Evolutionary conservation across 2,888 invertebrate genomes (phyloP), one percentile per base, ranked within the genome.

Genomic region (Drosophila nigricruria): DNA sequence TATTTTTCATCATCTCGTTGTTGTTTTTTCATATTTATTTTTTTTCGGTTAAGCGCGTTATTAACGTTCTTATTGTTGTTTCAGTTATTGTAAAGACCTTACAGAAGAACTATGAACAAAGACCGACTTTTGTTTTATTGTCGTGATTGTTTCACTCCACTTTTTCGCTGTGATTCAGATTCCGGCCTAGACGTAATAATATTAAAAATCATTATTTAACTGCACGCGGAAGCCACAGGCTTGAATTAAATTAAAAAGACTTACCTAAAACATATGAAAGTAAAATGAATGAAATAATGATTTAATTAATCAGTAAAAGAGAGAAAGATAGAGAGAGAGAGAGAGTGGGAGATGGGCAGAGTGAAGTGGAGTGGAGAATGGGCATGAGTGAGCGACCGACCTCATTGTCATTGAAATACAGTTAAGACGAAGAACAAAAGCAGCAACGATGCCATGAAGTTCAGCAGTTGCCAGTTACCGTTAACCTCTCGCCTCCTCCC

Each of bases 351-450:
- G 49, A 18, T 12, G 6, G 2, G 30, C 34, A 18, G 18, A n/a
- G 9, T 18, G n/a, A 5, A 18, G 30, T 27, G 27, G 18, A 57
- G 64, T 61, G 38, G 27, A 27, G 38, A 53, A 9, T 3, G 40
- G 12, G 16, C 53, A 73, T 65, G 70, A 62, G 63, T 68, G 49
- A 63, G 53, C 25, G 53, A 38, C 85, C 25, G 53, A 53, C 82
- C 86, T 79, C 88, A 82, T 85, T 85, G 88, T 79, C 81, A 86
- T 84, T 86, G 81, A 79, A 88, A 77, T 81, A 85, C 88, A 88
- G 88, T 85, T 83, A 85, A 65, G 70, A 49, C 61, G 30, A 53
- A 61, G 74, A 69, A 77, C 70, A 65, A 73, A 57, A 43, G 23
- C 57, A 54, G 42, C 47, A 54, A 38, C 47, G 32, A 43, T 53